Conservation (phyloP, 2,113 vertebrate species). For the Scopus umbretta region DNA sequence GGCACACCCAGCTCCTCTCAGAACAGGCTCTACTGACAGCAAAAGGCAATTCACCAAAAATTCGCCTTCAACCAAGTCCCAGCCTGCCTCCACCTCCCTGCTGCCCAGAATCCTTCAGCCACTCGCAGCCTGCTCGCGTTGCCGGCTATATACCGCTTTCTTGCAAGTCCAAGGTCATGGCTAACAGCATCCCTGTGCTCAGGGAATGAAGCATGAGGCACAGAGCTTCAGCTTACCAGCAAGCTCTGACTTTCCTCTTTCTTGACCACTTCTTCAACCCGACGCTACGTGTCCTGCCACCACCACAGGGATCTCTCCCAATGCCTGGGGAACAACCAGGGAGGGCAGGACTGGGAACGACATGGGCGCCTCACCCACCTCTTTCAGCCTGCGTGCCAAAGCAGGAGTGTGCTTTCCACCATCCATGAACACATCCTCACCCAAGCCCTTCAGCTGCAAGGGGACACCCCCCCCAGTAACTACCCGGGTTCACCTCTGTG, state of each 20-base stretch:
- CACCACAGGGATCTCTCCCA: neutral
- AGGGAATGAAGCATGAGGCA: rapidly evolving
- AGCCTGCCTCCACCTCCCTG: neutral
- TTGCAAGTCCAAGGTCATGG: neutral
- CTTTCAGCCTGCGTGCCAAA: neutral
- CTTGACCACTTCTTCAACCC: neutral
- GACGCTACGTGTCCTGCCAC: neutral
- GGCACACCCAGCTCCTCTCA: neutral
- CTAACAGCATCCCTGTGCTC: rapidly evolving
- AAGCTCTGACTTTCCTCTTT: neutral
- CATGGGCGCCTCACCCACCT: neutral
- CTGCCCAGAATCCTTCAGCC: neutral
- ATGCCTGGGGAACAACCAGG: neutral
- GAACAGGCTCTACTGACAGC: neutral
- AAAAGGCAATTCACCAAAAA: neutral
- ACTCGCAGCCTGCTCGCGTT: neutral
- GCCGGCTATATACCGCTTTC: rapidly evolving
- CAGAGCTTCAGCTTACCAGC: neutral
- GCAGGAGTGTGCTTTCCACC: neutral
- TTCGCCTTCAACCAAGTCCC: neutral
- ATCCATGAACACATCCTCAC: neutral
- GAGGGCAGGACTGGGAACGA: neutral
- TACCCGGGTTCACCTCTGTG: neutral
- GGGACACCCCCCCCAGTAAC: too few relatives aligned
- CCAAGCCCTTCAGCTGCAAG: neutral